Conservation (phyloP, 2,888 invertebrate genomes). For the Macrostomum cliftonense region DNA sequence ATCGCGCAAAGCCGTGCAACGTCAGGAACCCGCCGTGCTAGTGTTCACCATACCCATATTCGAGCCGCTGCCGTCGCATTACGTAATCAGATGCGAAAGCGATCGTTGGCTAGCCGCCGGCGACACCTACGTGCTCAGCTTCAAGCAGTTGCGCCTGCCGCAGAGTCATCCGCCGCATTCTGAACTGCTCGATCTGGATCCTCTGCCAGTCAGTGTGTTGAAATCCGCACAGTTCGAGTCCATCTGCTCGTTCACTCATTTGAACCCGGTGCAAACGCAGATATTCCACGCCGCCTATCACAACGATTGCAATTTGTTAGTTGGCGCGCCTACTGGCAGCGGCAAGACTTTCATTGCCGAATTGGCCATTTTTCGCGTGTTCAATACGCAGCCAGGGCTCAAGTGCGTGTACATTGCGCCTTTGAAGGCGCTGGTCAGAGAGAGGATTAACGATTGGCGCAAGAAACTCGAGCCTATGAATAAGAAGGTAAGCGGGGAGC, state of each 20-base stretch:
- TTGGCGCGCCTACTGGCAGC: conserved; percentile 76
- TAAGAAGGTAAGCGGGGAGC: too few species aligned
- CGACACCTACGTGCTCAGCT: conserved; percentile 42
- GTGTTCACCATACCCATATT: conserved; percentile 83
- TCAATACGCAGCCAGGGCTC: conserved; percentile 51
- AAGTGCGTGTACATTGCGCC: conserved; percentile 77
- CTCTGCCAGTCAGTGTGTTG: conserved; percentile 64
- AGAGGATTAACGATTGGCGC: conserved; percentile 79
- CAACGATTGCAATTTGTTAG: conserved; percentile 71
- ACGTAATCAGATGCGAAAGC: conserved; percentile 64
- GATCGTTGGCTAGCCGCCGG: conserved; percentile 60
- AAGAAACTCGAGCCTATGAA: conserved; percentile 43
- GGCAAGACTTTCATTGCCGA: conserved; percentile 97
- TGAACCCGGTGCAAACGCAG: conserved; percentile 96
- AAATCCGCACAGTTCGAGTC: conserved; percentile 56
- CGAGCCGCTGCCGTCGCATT: conserved; percentile 67
- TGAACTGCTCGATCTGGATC: conserved; percentile 73
- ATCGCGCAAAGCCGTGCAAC: conserved; percentile 57
- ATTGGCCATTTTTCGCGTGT: conserved; percentile 79
- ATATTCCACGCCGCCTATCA: conserved; percentile 85
- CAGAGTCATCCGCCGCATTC: conserved; percentile 73
- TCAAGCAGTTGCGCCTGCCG: conserved; percentile 71
- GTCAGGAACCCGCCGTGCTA: conserved; percentile 57
- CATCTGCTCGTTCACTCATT: conserved; percentile 73
- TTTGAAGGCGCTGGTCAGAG: conserved; percentile 83